phyloP scores from a whole-genome alignment of 2,113 vertebrate genomes.

The Strix aluco region DNA sequence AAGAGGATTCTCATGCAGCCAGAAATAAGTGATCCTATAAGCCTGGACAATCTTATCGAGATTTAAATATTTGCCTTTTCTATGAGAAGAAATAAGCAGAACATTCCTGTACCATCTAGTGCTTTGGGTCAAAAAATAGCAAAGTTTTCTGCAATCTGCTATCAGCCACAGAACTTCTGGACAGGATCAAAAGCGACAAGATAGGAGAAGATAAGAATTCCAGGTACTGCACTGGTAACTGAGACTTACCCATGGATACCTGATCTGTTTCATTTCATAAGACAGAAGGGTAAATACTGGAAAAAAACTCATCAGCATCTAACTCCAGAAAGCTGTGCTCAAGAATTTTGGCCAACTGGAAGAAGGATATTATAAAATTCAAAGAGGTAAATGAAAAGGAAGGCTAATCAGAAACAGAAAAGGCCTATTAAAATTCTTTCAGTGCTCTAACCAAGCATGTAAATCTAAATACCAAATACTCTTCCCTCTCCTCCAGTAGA shows the following conservation, averaged over 20 bases:
- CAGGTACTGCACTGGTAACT: neutral
- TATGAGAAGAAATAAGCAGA: neutral
- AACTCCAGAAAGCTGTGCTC: neutral
- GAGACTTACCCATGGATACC: neutral
- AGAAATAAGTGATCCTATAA: neutral
- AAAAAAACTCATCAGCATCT: neutral
- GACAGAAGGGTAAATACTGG: neutral
- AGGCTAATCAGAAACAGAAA: neutral
- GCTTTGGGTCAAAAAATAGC: neutral
- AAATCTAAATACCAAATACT: neutral
- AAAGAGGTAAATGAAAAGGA: neutral
- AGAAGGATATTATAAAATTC: neutral
- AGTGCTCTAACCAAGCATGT: neutral
- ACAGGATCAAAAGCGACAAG: constrained; percentile 11
- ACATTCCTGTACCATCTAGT: neutral
- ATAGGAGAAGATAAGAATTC: neutral
- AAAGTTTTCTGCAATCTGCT: neutral
- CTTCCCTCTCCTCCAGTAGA: neutral
- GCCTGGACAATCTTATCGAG: neutral
- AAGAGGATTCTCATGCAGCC: neutral
- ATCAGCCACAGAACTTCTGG: neutral
- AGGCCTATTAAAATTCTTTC: neutral
- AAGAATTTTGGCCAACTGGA: neutral
- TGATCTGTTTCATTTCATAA: neutral
- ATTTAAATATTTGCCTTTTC: neutral